phyloP scores from a whole-genome alignment of 2,113 vertebrate genomes.

The Elephas maximus region DNA sequence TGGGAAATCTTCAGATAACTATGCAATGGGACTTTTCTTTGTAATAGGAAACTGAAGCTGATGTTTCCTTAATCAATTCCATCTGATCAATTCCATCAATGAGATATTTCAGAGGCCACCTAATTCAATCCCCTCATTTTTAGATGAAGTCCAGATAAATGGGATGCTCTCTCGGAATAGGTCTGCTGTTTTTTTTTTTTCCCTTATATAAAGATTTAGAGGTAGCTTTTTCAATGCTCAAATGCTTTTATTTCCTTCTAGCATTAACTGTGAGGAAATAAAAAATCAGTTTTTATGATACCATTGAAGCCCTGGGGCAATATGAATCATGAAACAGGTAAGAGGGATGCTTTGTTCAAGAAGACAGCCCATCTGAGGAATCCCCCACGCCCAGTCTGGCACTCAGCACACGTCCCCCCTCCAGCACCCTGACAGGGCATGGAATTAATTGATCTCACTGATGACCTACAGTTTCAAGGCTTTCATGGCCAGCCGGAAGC shows the following conservation, averaged over 20 bases:
- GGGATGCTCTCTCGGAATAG: background rate
- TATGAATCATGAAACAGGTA: background rate
- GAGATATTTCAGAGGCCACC: background rate
- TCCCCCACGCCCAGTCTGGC: background rate
- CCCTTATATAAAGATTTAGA: constrained; percentile 25
- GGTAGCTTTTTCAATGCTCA: background rate
- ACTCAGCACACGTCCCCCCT: background rate
- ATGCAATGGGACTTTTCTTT: background rate
- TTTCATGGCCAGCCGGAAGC: background rate
- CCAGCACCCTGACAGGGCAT: background rate
- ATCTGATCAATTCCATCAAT: background rate
- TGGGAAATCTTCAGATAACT: background rate
- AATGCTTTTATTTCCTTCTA: constrained; percentile 22
- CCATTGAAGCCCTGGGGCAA: background rate
- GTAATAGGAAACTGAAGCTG: background rate
- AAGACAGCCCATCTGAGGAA: background rate
- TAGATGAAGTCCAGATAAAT: background rate
- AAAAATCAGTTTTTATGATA: background rate
- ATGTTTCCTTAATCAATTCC: background rate
- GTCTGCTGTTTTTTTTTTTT: background rate
- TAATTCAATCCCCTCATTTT: background rate
- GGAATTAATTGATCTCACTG: background rate
- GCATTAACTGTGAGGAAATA: background rate
- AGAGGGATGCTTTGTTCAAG: background rate
- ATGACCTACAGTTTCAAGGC: background rate